Percentiles rank a stretch among this genome's conserved stretches.
Conservation (phyloP, 2,797 vertebrate genomes). For the Sebastes diaconus region DNA sequence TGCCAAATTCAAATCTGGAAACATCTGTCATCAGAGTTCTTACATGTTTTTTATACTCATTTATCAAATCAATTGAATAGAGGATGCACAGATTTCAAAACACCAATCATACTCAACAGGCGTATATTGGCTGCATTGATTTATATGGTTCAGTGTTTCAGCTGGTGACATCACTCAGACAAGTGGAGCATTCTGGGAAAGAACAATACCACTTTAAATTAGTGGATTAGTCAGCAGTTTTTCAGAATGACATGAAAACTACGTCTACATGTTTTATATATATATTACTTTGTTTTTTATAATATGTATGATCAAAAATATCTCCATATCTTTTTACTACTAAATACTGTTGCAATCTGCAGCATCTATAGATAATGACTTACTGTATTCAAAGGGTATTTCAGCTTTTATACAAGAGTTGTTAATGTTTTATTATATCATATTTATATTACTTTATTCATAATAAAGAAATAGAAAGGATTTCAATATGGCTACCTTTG, state of each 20-base stretch:
- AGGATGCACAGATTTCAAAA: conserved; percentile 10
- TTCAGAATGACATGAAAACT: background rate
- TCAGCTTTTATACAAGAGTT: background rate
- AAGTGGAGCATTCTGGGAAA: conserved; percentile 8
- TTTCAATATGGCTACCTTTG: background rate
- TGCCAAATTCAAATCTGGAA: background rate
- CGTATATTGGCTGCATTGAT: conserved; percentile 5
- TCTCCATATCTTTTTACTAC: background rate
- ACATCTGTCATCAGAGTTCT: background rate
- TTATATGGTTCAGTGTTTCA: background rate
- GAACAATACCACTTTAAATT: background rate
- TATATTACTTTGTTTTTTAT: background rate
- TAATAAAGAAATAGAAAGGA: background rate
- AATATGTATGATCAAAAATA: background rate
- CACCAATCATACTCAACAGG: background rate
- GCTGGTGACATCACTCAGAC: background rate
- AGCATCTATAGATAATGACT: background rate
- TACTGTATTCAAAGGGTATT: background rate
- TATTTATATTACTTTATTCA: background rate
- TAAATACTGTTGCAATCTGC: background rate
- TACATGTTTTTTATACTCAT: background rate
- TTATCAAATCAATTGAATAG: background rate
- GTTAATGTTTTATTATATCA: background rate
- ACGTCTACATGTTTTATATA: background rate
- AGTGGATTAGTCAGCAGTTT: background rate